These are phyloP conservation scores for Brachirus orientalis DNA, from an alignment of 2,113 vertebrate genomes.

Conservation along the genomic window DNA sequence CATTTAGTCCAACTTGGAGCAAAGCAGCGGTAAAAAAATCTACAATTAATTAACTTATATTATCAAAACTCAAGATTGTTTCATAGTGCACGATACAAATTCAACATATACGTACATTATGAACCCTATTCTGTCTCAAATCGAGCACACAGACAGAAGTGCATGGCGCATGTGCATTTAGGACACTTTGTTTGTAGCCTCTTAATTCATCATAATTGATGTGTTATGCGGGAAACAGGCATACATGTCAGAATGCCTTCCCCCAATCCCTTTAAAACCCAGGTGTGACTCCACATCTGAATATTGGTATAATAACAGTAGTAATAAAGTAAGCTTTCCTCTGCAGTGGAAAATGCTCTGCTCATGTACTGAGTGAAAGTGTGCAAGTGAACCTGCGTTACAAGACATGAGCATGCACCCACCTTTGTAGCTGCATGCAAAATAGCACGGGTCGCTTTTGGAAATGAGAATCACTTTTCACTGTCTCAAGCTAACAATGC, in stretches of 20 bases:
- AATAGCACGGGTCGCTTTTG: neutral
- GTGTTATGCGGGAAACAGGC: too few relatives aligned
- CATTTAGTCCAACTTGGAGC: neutral
- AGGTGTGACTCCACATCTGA: neutral
- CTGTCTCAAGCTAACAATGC: neutral
- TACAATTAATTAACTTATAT: too few relatives aligned
- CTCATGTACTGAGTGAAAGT: neutral
- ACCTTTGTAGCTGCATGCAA: neutral
- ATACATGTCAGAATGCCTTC: too few relatives aligned
- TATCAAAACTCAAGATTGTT: too few relatives aligned
- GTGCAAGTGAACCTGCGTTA: neutral
- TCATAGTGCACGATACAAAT: neutral
- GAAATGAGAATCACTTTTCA: neutral
- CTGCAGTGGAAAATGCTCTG: neutral
- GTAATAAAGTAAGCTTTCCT: neutral
- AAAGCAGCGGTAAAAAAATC: neutral
- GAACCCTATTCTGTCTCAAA: too few relatives aligned
- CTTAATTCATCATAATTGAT: too few relatives aligned
- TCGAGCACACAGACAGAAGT: too few relatives aligned
- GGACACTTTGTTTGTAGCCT: too few relatives aligned
- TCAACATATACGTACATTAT: neutral
- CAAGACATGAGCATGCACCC: neutral
- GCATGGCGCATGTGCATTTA: neutral
- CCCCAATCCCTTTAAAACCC: neutral
- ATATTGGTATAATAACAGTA: neutral